phyloP scores from a whole-genome alignment of 2,888 invertebrate genomes.

The Syrista parreyssii region DNA sequence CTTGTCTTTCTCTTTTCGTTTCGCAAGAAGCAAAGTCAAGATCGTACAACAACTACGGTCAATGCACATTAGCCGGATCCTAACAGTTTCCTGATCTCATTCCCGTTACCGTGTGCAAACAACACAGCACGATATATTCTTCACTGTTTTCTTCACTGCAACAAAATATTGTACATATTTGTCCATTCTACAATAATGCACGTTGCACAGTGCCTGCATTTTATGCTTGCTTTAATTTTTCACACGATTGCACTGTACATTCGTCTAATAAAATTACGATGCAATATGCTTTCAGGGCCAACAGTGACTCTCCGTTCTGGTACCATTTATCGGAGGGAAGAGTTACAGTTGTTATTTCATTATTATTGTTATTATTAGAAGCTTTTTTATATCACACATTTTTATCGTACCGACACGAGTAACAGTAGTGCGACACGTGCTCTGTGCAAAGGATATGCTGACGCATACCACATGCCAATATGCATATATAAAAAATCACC shows the following conservation, averaged over 20 bases:
- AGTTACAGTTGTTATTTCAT: neutral
- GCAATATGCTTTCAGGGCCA: neutral
- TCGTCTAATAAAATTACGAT: neutral
- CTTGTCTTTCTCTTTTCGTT: constrained; percentile 27
- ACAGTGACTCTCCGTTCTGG: neutral
- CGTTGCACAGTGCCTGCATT: neutral
- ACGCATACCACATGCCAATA: too few species aligned
- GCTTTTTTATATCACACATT: neutral
- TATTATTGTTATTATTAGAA: neutral
- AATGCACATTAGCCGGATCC: constrained; percentile 21
- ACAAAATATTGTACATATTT: neutral
- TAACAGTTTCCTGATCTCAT: neutral
- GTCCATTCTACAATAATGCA: neutral
- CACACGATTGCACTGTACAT: neutral
- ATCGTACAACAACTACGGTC: constrained; percentile 33
- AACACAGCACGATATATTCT: neutral
- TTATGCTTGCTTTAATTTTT: neutral
- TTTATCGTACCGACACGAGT: neutral
- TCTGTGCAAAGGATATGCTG: too few species aligned
- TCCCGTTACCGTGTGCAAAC: neutral
- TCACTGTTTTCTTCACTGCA: neutral
- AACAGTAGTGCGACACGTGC: neutral
- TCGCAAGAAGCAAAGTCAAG: constrained; percentile 41
- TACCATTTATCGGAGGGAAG: neutral
- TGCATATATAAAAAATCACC: too few species aligned